Percentiles rank a stretch among this genome's conserved stretches.
phyloP scores from a whole-genome alignment of 2,113 vertebrate genomes.

The Caranx ignobilis region DNA sequence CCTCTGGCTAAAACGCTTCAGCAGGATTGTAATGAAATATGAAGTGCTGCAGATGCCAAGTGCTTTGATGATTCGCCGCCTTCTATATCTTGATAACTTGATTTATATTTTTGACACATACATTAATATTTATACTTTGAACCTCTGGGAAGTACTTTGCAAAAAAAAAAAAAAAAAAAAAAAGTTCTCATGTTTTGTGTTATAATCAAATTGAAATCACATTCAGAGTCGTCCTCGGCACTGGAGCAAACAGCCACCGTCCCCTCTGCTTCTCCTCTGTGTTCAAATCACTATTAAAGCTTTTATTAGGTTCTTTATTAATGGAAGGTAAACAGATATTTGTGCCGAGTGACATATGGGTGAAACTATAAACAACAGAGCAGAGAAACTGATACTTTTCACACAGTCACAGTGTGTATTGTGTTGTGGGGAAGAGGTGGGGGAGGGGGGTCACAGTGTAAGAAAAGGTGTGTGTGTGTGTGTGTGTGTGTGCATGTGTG shows the following conservation, averaged over 20 bases:
- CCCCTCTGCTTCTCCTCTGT: background rate
- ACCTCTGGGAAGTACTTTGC: background rate
- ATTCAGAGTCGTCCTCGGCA: background rate
- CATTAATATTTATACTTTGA: background rate
- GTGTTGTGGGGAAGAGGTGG: conserved; percentile 24
- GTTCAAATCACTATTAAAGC: background rate
- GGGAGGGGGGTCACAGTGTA: background rate
- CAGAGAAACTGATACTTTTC: conserved; percentile 20
- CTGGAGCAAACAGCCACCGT: background rate
- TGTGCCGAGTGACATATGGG: conserved; percentile 7
- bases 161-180: background rate
- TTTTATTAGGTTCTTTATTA: background rate
- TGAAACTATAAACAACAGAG: conserved; percentile 19
- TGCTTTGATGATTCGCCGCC: too few relatives aligned
- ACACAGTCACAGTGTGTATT: conserved; percentile 31
- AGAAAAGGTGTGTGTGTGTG: conserved; percentile 10
- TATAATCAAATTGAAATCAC: background rate
- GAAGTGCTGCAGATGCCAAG: background rate
- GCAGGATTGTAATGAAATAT: background rate
- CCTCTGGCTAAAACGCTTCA: background rate
- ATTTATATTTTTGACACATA: background rate
- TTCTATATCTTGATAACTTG: background rate
- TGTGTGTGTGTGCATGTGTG: background rate
- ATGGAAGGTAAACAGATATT: conserved; percentile 2
- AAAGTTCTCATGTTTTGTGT: background rate